Conservation (phyloP, 1,140 invertebrate species). For the Drosophila prosaltans region DNA sequence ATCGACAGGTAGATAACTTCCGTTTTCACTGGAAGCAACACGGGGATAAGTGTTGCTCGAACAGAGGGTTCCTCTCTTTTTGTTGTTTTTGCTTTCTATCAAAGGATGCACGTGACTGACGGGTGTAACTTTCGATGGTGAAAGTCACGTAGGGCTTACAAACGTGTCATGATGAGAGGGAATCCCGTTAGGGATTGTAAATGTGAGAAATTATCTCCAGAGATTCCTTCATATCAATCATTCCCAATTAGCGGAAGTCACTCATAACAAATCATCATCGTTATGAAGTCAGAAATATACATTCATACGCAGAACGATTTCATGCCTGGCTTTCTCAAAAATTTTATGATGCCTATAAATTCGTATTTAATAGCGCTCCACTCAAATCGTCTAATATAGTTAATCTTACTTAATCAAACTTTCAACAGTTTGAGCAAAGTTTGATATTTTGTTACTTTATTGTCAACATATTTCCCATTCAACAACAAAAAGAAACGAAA, state of each 20-base stretch:
- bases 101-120: slow-evolving; percentile 72
- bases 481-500: slow-evolving; percentile 14
- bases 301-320: slow-evolving; percentile 36
- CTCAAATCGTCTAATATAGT: slow-evolving; percentile 17
- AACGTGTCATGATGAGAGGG: slow-evolving; percentile 16
- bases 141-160: slow-evolving; percentile 33
- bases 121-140: slow-evolving; percentile 18
- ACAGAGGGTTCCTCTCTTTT: slow-evolving; percentile 44
- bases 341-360: slow-evolving; percentile 67
- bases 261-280: slow-evolving; percentile 2
- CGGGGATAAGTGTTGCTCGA: slow-evolving; percentile 50
- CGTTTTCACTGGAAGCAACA: slow-evolving; percentile 61
- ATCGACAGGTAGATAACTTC: slow-evolving; percentile 44
- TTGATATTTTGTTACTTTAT: slow-evolving; percentile 57
- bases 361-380: slow-evolving; percentile 56
- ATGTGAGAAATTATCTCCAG: not conserved
- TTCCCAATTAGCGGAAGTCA: slow-evolving; percentile 8
- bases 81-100: not conserved
- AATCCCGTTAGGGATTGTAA: slow-evolving; percentile 33
- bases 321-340: slow-evolving; percentile 26
- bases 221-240: slow-evolving; percentile 4
- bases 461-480: slow-evolving; percentile 52
- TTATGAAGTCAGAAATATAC: slow-evolving; percentile 21
- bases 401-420: slow-evolving; percentile 75
- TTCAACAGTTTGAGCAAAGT: slow-evolving; percentile 62